Conservation (phyloP, 1,140 invertebrate genomes). For the Leguminivora glycinivorella region DNA sequence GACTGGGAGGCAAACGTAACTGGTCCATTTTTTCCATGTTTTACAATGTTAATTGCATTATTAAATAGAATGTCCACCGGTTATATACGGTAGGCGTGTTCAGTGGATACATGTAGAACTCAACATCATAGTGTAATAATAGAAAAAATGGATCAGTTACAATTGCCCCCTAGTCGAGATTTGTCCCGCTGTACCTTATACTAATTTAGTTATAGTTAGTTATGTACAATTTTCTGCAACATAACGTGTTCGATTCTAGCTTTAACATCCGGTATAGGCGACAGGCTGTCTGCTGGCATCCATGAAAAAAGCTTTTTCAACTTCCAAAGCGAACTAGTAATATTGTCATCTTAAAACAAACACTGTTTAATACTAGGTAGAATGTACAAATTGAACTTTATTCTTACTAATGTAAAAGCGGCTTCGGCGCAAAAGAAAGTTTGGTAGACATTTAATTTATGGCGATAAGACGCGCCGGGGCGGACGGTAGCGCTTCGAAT, state of each 20-base stretch:
- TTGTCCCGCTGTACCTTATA: no score
- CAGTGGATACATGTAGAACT: no score
- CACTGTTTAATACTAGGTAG: conserved; percentile 30
- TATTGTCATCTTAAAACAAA: conserved; percentile 44
- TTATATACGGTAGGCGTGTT: no score
- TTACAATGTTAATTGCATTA: no score
- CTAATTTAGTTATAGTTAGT: no score
- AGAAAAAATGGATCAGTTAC: no score
- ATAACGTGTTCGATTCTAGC: conserved; percentile 9
- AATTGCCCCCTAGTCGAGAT: no score
- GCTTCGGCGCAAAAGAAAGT: not conserved
- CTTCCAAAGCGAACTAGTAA: conserved; percentile 41
- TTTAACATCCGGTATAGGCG: conserved; percentile 56
- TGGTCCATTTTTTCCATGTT: no score
- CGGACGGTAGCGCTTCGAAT: conserved; percentile 64
- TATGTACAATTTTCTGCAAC: conserved; percentile 1
- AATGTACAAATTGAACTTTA: conserved; percentile 29
- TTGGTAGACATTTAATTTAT: conserved; percentile 52
- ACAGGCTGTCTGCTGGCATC: conserved; percentile 54
- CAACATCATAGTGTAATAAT: no score
- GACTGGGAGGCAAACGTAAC: no score
- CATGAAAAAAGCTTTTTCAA: conserved; percentile 44
- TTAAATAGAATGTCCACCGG: no score
- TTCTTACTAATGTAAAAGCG: not conserved
- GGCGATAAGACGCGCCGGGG: conserved; percentile 47